Base-by-base conservation (phyloP, 2,888 invertebrate genomes). In the Lacanobia oleracea region DNA sequence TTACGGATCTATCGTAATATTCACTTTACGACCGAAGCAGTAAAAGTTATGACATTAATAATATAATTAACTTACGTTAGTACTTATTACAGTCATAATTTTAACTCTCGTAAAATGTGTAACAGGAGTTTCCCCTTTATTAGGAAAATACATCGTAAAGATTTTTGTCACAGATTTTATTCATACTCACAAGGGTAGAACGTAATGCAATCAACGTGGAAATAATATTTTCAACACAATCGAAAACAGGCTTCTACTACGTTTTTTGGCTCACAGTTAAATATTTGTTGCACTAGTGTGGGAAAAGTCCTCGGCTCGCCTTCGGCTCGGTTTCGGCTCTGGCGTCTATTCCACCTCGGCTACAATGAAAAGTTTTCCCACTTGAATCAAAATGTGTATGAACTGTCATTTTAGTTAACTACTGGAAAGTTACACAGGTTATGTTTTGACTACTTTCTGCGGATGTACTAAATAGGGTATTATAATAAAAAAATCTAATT, bases 41-140 rank as follows among this genome's bases (percentile, higher is more conserved):
- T 72, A 81, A 84, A 81, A 81, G 66, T 81, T 84, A 84, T 81
- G 64, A 64, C 68, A 61, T 77, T 81, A 81, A 59, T 81, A 84
- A 72, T 77, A 76, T 77, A 84, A 84, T 81, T 81, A 66, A 82
- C 78, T 84, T 63, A 51, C 56, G 77, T 80, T 61, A 45, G 45
- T 74, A 79, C 50, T 57, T 72, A 72, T 37, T 57, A 16, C 33
- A 60, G 40, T 74, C 45, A 68, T 83, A 66, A 68, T 75, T 83
- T 80, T 66, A 68, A 75, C 59, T 59, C 21, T 2, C 59, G 66
- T 83, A 69, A 83, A 79, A 60, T 18, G 27, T 21, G 18, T 71
- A 53, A 53, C 48, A 50, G 21, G 57, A 78, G 56, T 78, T 79
- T 62, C 10, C 27, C 10, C 60, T 62, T 67, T 74, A 43, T 80